A percentile compares a stretch with the other conserved stretches of the same genome.
Evolutionary conservation across 2,888 invertebrate species (phyloP).

Genomic region (Acheta domesticus): DNA sequence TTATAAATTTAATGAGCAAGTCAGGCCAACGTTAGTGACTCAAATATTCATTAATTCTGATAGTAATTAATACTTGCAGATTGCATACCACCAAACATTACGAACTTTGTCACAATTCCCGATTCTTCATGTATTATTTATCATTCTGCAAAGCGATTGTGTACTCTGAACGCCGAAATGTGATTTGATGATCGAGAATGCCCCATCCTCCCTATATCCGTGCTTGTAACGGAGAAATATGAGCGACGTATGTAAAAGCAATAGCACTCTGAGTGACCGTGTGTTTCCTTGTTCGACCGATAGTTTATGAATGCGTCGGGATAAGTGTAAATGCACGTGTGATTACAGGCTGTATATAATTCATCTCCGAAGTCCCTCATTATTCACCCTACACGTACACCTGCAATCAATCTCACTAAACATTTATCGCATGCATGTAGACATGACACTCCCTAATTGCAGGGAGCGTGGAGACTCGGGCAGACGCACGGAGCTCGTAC

Average conservation of each 20-base stretch:
- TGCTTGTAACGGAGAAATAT: not conserved
- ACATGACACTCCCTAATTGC: not conserved
- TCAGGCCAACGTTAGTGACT: no score
- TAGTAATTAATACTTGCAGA: no score
- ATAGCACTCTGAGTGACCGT: not conserved
- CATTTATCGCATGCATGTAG: constrained; percentile 18
- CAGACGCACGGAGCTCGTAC: not conserved
- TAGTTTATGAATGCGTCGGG: constrained; percentile 1
- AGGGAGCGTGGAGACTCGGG: not conserved
- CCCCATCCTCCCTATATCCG: no score
- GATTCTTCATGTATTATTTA: no score
- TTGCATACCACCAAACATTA: no score
- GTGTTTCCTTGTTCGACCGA: not conserved
- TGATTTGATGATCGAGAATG: no score
- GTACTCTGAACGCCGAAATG: no score
- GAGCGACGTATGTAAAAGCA: not conserved
- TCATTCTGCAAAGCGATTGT: no score
- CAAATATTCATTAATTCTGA: no score
- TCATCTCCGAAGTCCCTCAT: constrained; percentile 4
- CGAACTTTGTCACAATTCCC: no score
- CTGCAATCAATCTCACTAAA: constrained; percentile 18
- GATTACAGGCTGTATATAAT: constrained; percentile 18
- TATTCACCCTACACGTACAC: not conserved
- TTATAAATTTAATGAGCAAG: no score
- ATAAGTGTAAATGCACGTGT: constrained; percentile 9